These are phyloP conservation scores for Diadromus collaris DNA, from an alignment of 2,888 invertebrate genomes.

Conservation along the genomic window DNA sequence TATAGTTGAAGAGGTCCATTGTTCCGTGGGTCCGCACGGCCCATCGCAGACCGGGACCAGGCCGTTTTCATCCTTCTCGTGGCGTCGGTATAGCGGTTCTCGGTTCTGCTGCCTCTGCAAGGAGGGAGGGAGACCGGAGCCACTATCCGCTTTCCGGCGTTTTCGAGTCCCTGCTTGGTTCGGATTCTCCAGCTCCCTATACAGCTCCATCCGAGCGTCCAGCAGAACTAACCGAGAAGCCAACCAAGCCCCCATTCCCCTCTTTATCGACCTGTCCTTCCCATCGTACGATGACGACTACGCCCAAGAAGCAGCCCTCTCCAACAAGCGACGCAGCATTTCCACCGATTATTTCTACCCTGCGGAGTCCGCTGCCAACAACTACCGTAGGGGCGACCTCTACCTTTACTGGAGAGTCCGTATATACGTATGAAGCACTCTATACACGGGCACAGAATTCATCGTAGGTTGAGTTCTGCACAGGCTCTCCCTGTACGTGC, in stretches of 20 bases:
- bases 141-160: slow-evolving; percentile 71
- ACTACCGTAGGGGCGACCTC: slow-evolving; percentile 16
- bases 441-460: slow-evolving; percentile 39
- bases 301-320: slow-evolving; percentile 23
- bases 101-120: slow-evolving; percentile 53
- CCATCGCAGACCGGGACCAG: slow-evolving; percentile 58
- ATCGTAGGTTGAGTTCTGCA: slow-evolving; percentile 46
- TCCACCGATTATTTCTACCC: slow-evolving; percentile 59
- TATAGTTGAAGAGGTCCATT: slow-evolving; percentile 74
- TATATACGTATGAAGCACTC: slow-evolving; percentile 30
- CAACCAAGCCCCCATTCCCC: slow-evolving; percentile 41
- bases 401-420: neutral
- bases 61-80: slow-evolving; percentile 45
- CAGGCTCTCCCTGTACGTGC: slow-evolving; percentile 44
- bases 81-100: slow-evolving; percentile 38
- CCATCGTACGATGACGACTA: slow-evolving; percentile 48
- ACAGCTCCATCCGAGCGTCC: slow-evolving; percentile 53
- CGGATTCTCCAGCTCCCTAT: slow-evolving; percentile 31
- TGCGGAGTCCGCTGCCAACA: slow-evolving; percentile 55
- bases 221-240: slow-evolving; percentile 51
- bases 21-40: slow-evolving; percentile 68
- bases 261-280: slow-evolving; percentile 59
- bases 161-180: slow-evolving; percentile 60
- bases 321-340: slow-evolving; percentile 39
- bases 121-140: slow-evolving; percentile 39